These are phyloP conservation scores for Cherax quadricarinatus DNA, from an alignment of 1,140 invertebrate species.

Conservation along the genomic window DNA sequence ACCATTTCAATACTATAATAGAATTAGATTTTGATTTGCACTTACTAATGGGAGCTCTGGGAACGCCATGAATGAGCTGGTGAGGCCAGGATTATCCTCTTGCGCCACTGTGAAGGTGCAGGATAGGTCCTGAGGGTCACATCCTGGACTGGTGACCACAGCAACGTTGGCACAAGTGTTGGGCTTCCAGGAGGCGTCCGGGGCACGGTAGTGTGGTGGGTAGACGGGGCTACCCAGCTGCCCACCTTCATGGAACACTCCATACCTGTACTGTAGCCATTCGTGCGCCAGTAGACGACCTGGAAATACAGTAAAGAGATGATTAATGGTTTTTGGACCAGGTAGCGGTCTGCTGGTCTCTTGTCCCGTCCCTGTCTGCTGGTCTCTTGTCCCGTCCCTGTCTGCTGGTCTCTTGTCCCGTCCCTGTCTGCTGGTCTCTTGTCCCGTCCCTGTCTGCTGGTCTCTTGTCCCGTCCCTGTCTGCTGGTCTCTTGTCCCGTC, in stretches of 20 bases:
- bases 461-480: no score
- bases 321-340: no score
- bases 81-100: constrained; percentile 51
- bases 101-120: constrained; percentile 57
- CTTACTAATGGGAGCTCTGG: constrained; percentile 63
- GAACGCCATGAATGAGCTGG: constrained; percentile 69
- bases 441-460: no score
- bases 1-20: no score
- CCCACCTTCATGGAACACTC: constrained; percentile 75
- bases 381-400: no score
- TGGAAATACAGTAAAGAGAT: constrained; percentile 72
- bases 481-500: no score
- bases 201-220: constrained; percentile 72
- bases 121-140: constrained; percentile 55
- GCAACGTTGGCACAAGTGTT: constrained; percentile 67
- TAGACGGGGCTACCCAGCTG: constrained; percentile 72
- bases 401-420: no score
- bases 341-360: no score
- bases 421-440: no score
- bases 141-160: constrained; percentile 17
- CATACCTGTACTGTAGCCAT: constrained; percentile 75
- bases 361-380: no score
- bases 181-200: constrained; percentile 66
- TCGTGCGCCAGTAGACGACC: constrained; percentile 76
- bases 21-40: neutral